These are phyloP conservation scores for Yasuhikotakia modesta DNA, from an alignment of 2,797 vertebrate genomes.

Conservation along the genomic window DNA sequence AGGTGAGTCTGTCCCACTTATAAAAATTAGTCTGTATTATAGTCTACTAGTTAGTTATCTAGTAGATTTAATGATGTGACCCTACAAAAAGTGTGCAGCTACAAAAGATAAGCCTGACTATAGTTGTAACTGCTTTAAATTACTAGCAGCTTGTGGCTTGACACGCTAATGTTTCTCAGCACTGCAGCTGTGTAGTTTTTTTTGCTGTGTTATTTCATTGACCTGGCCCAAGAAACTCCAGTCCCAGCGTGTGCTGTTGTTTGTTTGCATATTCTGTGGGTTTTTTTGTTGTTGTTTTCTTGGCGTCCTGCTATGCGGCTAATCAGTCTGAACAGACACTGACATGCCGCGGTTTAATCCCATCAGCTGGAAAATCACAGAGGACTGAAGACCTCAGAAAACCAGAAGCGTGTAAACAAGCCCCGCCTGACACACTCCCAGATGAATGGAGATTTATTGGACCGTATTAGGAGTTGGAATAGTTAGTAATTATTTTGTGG, in stretches of 20 bases:
- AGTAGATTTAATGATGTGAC: no score
- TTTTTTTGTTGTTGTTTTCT: constrained; percentile 49
- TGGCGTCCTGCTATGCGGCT: constrained; percentile 56
- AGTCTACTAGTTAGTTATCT: no score
- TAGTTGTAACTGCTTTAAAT: not conserved
- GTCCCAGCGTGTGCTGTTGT: constrained; percentile 55
- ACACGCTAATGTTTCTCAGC: not conserved
- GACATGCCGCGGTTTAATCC: constrained; percentile 68
- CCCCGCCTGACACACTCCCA: constrained; percentile 51
- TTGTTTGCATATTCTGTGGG: constrained; percentile 60
- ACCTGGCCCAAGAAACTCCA: not conserved
- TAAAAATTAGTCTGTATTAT: no score
- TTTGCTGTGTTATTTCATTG: not conserved
- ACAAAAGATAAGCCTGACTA: not conserved
- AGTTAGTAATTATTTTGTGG: constrained; percentile 53
- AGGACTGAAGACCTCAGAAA: constrained; percentile 63
- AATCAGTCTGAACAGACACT: constrained; percentile 65
- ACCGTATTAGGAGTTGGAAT: constrained; percentile 52
- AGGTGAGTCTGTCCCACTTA: constrained; percentile 17
- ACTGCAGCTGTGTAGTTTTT: not conserved
- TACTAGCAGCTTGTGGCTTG: no score
- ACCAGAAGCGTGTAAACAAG: constrained; percentile 54
- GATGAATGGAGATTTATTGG: constrained; percentile 50
- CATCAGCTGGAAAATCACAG: constrained; percentile 64
- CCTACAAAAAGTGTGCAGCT: no score